Evolutionary conservation across 2,888 invertebrate genomes (phyloP), one percentile per base, ranked within the genome.

Genomic region (Drosophila subsilvestris): DNA sequence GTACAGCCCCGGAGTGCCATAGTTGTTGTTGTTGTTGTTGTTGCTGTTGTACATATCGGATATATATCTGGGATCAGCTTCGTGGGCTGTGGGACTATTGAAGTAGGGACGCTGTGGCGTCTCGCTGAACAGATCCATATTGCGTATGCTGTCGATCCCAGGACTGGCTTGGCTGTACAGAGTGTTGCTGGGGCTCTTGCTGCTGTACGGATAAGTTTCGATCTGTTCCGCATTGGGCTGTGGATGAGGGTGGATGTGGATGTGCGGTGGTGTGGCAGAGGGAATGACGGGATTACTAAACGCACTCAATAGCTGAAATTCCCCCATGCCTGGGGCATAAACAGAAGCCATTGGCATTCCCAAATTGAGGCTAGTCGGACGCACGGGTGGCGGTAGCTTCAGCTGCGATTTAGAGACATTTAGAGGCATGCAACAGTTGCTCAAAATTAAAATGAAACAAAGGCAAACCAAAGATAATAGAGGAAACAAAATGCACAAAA

Each of bases 341-440:
- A 14, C 37, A 14, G 37, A 12, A 6, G 32, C 12, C 12, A 20
- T 10, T 10, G 45, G 25, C 49, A 49, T 48, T 20, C 63, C 72
- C 9, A 88, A 67, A 59, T 80, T 84, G 59, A 90, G 77, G 63
- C 85, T 84, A 50, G 80, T 85, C 44, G 90, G 90, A 70, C 89
- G 88, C 60, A 75, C 42, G 43, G 80, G 76, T 75, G 63, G 72
- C 57, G 65, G 42, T 29, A 61, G 68, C 45, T 72, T 80, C 48
- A 65, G 37, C 68, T 80, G 56, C 54, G 60, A 45, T 45, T 51
- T 51, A 12, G 32, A 43, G 58, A 37, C 37, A 73, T 62, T 70
- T 68, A n/a, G n/a, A n/a, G n/a, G 61, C 85, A 85, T 85, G 83
- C 86, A 86, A 80, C 65, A 74, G 68, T 73, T 74, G 70, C 68